Evolutionary conservation across 35 echinoderm and acorn worm species (phyloP).

Genomic region (Lytechinus pictus): DNA sequence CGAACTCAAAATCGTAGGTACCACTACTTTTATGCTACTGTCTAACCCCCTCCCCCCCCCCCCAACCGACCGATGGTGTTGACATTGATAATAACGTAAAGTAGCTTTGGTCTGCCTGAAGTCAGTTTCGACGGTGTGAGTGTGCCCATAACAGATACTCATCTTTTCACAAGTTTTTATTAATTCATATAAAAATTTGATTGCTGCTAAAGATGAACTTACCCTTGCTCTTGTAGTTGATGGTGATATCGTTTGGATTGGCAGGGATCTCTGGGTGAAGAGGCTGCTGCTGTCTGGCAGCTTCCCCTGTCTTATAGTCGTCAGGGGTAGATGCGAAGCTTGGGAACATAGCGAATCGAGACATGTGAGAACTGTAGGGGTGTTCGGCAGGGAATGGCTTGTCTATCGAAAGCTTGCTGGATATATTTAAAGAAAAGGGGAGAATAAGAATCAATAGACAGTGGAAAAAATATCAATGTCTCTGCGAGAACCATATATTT

Average conservation of each 20-base stretch:
- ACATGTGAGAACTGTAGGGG: slow-evolving; percentile 98
- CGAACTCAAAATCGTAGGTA: no score
- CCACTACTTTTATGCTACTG: no score
- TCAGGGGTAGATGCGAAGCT: slow-evolving; percentile 81
- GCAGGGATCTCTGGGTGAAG: slow-evolving; percentile 87
- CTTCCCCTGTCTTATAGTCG: slow-evolving; percentile 88
- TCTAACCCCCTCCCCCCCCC: no score
- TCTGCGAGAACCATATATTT: not conserved
- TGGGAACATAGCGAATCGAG: slow-evolving; percentile 89
- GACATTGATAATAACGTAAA: no score
- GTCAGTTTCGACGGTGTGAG: no score
- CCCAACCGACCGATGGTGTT: no score
- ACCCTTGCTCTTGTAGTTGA: slow-evolving; percentile 83
- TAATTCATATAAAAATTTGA: not conserved
- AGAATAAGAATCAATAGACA: not conserved
- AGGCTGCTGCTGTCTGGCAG: slow-evolving; percentile 50
- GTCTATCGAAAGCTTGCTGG: slow-evolving; percentile 88
- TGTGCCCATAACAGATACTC: no score
- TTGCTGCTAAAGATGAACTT: not conserved
- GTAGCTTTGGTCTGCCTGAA: no score
- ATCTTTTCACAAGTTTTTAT: no score
- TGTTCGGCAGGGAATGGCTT: slow-evolving; percentile 92
- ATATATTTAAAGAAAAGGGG: not conserved
- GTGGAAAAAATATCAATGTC: not conserved
- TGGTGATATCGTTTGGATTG: slow-evolving; percentile 74